Conservation (phyloP, 2,888 invertebrate genomes). For the Cybosia mesomella region DNA sequence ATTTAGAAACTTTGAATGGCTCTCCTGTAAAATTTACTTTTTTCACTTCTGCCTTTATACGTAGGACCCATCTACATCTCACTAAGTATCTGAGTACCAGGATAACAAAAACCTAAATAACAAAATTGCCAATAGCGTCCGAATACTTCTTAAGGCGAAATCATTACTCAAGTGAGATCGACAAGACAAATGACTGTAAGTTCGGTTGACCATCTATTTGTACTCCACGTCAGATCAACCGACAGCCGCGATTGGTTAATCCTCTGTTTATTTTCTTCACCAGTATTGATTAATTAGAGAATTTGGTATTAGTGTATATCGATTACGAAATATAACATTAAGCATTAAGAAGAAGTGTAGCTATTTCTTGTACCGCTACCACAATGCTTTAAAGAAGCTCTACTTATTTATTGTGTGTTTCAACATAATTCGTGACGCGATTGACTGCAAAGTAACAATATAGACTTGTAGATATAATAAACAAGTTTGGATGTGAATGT, state of each 20-base stretch:
- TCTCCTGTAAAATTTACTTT: no score
- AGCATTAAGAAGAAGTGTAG: no score
- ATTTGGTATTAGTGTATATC: not conserved
- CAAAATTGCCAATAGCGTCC: constrained; percentile 3
- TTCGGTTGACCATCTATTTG: constrained; percentile 45
- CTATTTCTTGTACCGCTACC: no score
- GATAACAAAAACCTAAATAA: constrained; percentile 8
- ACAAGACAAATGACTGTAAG: constrained; percentile 45
- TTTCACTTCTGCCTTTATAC: no score
- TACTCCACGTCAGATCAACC: constrained; percentile 19
- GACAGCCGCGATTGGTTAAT: constrained; percentile 19
- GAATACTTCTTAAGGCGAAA: constrained; percentile 14
- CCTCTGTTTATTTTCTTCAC: constrained; percentile 16
- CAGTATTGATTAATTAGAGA: constrained; percentile 6
- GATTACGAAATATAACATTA: not conserved
- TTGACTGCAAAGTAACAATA: no score
- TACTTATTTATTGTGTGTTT: no score
- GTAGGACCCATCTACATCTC: no score
- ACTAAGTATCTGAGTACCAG: not conserved
- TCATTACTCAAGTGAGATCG: constrained; percentile 35
- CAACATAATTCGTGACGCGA: no score
- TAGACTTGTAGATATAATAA: no score
- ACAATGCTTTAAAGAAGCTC: no score
- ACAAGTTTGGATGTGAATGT: no score
- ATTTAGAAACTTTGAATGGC: no score